Conservation (phyloP, 2,888 invertebrate species). For the Imbricaverruca yamaguchii region DNA sequence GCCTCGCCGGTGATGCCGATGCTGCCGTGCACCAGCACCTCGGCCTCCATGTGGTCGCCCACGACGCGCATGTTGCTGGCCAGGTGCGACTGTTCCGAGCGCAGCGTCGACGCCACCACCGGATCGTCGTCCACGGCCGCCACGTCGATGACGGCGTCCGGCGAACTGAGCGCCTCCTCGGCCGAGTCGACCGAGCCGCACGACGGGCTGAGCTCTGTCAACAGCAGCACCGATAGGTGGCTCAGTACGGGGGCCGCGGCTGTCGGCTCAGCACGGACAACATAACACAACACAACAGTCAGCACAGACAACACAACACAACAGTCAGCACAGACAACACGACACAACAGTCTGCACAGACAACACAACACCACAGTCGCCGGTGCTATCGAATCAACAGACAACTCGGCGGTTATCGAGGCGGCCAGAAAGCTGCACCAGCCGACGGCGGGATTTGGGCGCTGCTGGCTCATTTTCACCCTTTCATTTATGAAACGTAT, state of each 20-base stretch:
- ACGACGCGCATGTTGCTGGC: constrained; percentile 22
- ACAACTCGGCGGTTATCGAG: too few species aligned
- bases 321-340: too few species aligned
- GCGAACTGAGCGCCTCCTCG: not conserved
- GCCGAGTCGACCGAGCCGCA: constrained; percentile 20
- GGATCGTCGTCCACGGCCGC: not conserved
- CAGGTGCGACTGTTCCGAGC: not conserved
- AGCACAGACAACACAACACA: not conserved
- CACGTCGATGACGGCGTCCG: not conserved
- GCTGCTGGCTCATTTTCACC: too few species aligned
- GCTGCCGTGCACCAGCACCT: constrained; percentile 16
- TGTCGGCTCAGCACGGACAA: not conserved
- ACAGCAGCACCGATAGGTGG: too few species aligned
- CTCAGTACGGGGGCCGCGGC: too few species aligned
- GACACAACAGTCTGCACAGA: too few species aligned
- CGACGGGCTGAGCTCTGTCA: not conserved
- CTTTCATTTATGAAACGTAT: too few species aligned
- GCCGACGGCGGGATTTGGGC: too few species aligned
- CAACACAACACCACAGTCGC: too few species aligned
- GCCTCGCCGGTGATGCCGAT: constrained; percentile 1
- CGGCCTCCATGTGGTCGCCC: constrained; percentile 8
- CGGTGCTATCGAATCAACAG: too few species aligned
- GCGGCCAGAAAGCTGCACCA: too few species aligned
- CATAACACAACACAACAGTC: not conserved
- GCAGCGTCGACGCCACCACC: not conserved